These are phyloP conservation scores for Volucella bombylans DNA, from an alignment of 2,888 invertebrate genomes.

Conservation along the genomic window DNA sequence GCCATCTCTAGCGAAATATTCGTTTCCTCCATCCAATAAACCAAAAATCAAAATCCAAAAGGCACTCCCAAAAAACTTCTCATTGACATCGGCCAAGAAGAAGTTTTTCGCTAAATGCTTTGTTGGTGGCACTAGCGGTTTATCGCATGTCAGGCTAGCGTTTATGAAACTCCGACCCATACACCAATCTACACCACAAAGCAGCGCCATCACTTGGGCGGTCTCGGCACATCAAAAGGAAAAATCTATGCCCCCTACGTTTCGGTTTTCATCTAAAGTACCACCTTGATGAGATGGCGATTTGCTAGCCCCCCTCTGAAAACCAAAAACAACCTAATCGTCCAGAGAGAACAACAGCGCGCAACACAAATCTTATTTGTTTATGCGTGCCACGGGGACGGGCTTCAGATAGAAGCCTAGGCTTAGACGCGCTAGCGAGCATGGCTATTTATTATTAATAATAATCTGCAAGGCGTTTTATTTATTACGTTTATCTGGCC, in stretches of 20 bases:
- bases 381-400: slow-evolving; percentile 71
- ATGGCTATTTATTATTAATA: slow-evolving; percentile 73
- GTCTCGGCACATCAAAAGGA: slow-evolving; percentile 71
- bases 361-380: slow-evolving; percentile 73
- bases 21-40: slow-evolving; percentile 58
- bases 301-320: slow-evolving; percentile 33
- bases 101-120: slow-evolving; percentile 11
- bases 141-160: slow-evolving; percentile 63
- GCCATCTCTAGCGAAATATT: slow-evolving; percentile 46
- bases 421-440: slow-evolving; percentile 41
- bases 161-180: slow-evolving; percentile 22
- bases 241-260: slow-evolving; percentile 19
- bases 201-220: slow-evolving; percentile 66
- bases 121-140: slow-evolving; percentile 66
- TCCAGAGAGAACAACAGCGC: slow-evolving; percentile 23
- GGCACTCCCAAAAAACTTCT: slow-evolving; percentile 63
- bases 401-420: slow-evolving; percentile 49
- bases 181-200: slow-evolving; percentile 5
- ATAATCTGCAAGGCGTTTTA: slow-evolving; percentile 74
- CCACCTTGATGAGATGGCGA: slow-evolving; percentile 73
- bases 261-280: slow-evolving; percentile 65
- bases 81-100: slow-evolving; percentile 51
- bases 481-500: slow-evolving; percentile 73
- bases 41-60: slow-evolving; percentile 22
- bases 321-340: neutral